These are phyloP conservation scores for Cygnus olor DNA, from an alignment of 2,797 vertebrate species.

Conservation along the genomic window DNA sequence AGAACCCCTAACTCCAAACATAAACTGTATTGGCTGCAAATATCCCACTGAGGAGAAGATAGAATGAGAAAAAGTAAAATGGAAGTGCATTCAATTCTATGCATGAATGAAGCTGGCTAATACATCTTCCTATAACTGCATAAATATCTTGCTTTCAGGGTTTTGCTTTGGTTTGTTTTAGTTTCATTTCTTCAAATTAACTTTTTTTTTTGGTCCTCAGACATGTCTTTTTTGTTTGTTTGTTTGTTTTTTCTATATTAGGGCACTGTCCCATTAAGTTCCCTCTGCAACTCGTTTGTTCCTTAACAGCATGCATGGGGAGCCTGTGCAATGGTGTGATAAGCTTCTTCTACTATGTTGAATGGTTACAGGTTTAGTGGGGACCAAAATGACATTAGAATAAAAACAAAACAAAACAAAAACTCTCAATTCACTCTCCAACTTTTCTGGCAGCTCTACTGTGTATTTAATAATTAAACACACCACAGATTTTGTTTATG, in stretches of 20 bases:
- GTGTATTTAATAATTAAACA: neutral
- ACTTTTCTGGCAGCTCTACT: neutral
- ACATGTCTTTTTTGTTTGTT: neutral
- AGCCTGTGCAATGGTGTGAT: neutral
- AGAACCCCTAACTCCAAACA: neutral
- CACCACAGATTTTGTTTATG: neutral
- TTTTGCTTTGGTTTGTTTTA: neutral
- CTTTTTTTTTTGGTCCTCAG: neutral
- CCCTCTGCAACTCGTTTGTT: neutral
- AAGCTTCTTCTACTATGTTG: neutral
- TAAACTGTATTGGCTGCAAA: neutral
- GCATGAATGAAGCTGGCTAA: neutral
- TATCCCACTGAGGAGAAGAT: neutral
- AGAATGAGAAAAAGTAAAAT: neutral
- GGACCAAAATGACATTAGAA: neutral
- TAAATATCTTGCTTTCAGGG: neutral
- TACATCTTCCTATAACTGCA: neutral
- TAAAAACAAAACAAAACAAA: neutral
- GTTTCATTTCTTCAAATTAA: neutral
- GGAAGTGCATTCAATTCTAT: neutral
- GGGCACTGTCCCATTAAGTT: neutral
- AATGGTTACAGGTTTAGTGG: accelerated
- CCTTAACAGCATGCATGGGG: neutral
- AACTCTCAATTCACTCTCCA: neutral
- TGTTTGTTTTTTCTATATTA: neutral